A percentile compares a stretch with the other conserved stretches of the same genome.
These are phyloP conservation scores for Esox lucius DNA, from an alignment of 2,797 vertebrate species.

Conservation along the genomic window DNA sequence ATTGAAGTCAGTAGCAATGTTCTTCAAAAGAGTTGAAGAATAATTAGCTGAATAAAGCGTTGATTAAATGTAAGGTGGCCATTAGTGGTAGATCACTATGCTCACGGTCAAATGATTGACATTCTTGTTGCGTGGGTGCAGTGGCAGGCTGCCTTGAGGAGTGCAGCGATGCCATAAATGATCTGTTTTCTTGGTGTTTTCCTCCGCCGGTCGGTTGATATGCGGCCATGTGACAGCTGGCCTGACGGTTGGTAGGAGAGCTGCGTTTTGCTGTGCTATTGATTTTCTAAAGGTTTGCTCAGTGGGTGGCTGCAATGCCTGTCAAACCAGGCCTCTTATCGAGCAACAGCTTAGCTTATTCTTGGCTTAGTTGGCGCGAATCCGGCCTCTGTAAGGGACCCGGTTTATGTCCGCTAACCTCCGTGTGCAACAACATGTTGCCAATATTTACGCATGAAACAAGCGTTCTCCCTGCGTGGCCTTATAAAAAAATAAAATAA, in stretches of 20 bases:
- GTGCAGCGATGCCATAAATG: slow-evolving; percentile 64
- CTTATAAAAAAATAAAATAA: background rate
- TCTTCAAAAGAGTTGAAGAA: slow-evolving; percentile 28
- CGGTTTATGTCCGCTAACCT: no score
- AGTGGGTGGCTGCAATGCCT: slow-evolving; percentile 66
- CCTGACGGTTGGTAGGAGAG: slow-evolving; percentile 56
- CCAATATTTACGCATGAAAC: background rate
- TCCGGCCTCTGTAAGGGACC: no score
- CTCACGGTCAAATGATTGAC: slow-evolving; percentile 40
- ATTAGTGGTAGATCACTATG: slow-evolving; percentile 29
- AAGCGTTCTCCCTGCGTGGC: slow-evolving; percentile 14
- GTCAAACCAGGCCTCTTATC: slow-evolving; percentile 34
- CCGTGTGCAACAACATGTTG: no score
- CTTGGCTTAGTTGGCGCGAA: no score
- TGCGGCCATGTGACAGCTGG: slow-evolving; percentile 55
- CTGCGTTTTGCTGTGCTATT: slow-evolving; percentile 75
- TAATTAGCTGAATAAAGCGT: slow-evolving; percentile 59
- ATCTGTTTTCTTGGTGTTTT: slow-evolving; percentile 74
- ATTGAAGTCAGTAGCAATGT: slow-evolving; percentile 52
- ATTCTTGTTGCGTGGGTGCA: slow-evolving; percentile 53
- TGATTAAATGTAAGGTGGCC: slow-evolving; percentile 50
- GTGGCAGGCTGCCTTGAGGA: slow-evolving; percentile 45
- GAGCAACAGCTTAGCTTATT: no score
- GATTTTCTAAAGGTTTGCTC: slow-evolving; percentile 78
- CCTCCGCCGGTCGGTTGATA: slow-evolving; percentile 41